Conservation (phyloP, 2,113 vertebrate species). For the Podarcis cretensis region DNA sequence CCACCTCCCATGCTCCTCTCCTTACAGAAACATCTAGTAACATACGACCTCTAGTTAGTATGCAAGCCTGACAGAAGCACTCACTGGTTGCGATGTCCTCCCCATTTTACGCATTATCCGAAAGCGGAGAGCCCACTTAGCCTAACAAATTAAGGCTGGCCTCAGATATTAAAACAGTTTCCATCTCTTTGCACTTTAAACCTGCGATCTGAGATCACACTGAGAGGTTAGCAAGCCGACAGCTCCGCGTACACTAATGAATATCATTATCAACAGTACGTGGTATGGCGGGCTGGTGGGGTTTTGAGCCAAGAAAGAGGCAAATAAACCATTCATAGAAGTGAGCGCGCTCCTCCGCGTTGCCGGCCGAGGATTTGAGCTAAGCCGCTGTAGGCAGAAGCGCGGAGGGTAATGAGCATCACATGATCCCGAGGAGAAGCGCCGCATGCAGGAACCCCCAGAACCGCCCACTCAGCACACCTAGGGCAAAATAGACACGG, state of each 20-base stretch:
- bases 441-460: not conserved
- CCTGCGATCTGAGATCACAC: not conserved
- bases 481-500: no score
- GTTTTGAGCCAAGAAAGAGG: not conserved
- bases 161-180: not conserved
- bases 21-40: conserved; percentile 33
- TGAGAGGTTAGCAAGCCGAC: not conserved
- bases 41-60: not conserved
- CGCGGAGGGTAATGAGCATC: not conserved
- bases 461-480: no score
- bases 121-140: not conserved
- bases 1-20: conserved; percentile 36
- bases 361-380: not conserved
- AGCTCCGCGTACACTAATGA: no score
- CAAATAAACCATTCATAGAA: not conserved
- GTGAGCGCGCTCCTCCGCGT: not conserved
- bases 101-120: not conserved
- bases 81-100: not conserved
- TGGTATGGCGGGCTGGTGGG: not conserved
- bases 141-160: not conserved
- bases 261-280: not conserved
- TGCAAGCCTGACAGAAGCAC: not conserved
- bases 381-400: not conserved
- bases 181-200: not conserved
- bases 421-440: not conserved